Base-by-base conservation (phyloP, 2,113 vertebrate species). In the Oryzias celebensis region DNA sequence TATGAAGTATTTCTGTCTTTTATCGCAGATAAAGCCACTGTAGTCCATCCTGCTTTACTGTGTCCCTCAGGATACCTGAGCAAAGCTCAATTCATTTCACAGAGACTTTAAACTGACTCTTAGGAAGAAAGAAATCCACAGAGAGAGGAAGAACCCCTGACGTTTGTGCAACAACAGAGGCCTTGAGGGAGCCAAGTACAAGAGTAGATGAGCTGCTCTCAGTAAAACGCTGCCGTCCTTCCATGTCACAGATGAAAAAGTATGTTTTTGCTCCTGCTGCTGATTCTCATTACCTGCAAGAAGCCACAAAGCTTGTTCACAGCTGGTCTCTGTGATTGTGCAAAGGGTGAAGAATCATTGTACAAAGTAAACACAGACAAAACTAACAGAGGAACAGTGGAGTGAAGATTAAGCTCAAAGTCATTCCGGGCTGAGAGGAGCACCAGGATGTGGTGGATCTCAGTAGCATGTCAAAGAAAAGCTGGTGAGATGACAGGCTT, bases 111-210 rank as follows among this genome's bases (percentile, higher is more conserved):
- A 77, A 79, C 64, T 20, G 14, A 65, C 67, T 70, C 72, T 61
- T 58, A 7, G 50, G 36, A 44, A 78, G 54, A 73, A 60, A 73
- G 68, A 73, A 65, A 71, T 72, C 73, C 68, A 58, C 67, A 54
- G 52, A 82, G 56, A 70, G 47, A 68, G 61, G 71, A 60, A 77
- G 73, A 46, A 74, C 60, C 71, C 8, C 58, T 51, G 57, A 68
- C 70, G 55, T 75, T 66, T 65, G 65, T 77, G 51, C 52, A 42
- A 65, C 42, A 45, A 61, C 81, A 49, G 63, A 18, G 12, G 55
- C 82, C 85, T 67, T 82, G 0, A 62, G 82, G 81, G 85, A 82
- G 41, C 74, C 0, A 56, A 71, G 79, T 59, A 80, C 84, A 82
- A 82, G 71, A 46, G 73, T 76, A 73, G 73, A 77, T 51, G 44